These are phyloP conservation scores for Conus ventricosus DNA, from an alignment of 1,140 invertebrate genomes.

Conservation along the genomic window DNA sequence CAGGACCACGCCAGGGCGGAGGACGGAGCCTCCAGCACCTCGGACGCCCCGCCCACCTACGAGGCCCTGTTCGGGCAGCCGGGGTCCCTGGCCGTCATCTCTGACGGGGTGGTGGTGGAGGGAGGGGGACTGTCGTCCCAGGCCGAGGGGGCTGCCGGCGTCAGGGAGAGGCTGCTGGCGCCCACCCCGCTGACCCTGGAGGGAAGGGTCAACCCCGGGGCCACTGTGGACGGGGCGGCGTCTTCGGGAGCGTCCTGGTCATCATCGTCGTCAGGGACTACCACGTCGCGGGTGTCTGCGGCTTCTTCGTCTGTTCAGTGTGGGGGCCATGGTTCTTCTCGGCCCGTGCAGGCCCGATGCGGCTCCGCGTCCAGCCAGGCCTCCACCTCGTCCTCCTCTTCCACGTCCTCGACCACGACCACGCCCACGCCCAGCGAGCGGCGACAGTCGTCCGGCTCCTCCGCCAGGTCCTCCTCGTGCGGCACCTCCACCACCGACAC, in stretches of 20 bases:
- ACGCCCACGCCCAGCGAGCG: background rate
- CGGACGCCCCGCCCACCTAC: slow-evolving; percentile 43
- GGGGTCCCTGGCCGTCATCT: background rate
- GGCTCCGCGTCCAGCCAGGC: background rate
- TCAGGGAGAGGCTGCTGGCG: background rate
- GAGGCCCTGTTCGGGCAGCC: slow-evolving; percentile 32
- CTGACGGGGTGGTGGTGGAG: background rate
- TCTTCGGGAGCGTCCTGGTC: no score
- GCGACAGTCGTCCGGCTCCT: background rate
- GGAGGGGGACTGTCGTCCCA: background rate
- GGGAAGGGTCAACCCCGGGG: background rate
- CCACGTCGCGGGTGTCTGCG: no score
- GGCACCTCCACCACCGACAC: background rate
- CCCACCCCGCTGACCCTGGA: background rate
- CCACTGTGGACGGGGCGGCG: no score
- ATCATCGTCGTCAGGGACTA: no score
- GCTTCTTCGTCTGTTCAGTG: no score
- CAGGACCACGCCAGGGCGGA: background rate
- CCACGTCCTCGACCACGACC: background rate
- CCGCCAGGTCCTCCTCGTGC: background rate
- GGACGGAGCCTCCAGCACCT: background rate
- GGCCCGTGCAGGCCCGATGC: background rate
- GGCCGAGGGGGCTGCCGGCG: background rate
- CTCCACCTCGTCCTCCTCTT: background rate
- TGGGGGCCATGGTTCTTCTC: background rate